Conservation (phyloP, 2,888 invertebrate species). For the Seira sanloemensis region DNA sequence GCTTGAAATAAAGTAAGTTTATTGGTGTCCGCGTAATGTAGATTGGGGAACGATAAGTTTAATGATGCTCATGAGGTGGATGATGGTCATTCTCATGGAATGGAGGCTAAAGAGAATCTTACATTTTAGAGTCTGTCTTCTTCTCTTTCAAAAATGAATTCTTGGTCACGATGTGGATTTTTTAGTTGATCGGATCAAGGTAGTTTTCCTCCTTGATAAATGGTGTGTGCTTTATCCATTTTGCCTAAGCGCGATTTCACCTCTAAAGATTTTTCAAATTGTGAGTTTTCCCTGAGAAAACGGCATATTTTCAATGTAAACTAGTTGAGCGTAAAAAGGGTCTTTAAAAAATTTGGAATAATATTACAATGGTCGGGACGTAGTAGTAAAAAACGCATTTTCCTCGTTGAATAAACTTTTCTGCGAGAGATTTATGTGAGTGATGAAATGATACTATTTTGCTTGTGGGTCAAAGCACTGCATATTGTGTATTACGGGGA, state of each 20-base stretch:
- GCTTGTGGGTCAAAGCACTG: slow-evolving; percentile 14
- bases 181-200: slow-evolving; percentile 46
- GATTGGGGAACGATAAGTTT: slow-evolving; percentile 35
- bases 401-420: background rate
- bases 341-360: too few species aligned
- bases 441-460: slow-evolving; percentile 19
- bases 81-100: slow-evolving; percentile 50
- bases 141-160: slow-evolving; percentile 54
- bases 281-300: background rate
- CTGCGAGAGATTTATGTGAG: background rate
- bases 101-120: slow-evolving; percentile 2
- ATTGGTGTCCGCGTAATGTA: slow-evolving; percentile 27
- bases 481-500: background rate
- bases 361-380: too few species aligned
- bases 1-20: background rate
- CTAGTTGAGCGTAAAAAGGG: background rate
- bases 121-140: slow-evolving; percentile 21
- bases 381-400: too few species aligned
- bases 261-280: background rate
- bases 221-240: slow-evolving; percentile 13
- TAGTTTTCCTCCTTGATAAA: slow-evolving; percentile 31
- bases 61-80: slow-evolving; percentile 7
- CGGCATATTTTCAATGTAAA: background rate
- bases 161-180: slow-evolving; percentile 65
- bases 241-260: background rate